These are phyloP conservation scores for Trachurus trachurus DNA, from an alignment of 2,797 vertebrate genomes.

Conservation along the genomic window DNA sequence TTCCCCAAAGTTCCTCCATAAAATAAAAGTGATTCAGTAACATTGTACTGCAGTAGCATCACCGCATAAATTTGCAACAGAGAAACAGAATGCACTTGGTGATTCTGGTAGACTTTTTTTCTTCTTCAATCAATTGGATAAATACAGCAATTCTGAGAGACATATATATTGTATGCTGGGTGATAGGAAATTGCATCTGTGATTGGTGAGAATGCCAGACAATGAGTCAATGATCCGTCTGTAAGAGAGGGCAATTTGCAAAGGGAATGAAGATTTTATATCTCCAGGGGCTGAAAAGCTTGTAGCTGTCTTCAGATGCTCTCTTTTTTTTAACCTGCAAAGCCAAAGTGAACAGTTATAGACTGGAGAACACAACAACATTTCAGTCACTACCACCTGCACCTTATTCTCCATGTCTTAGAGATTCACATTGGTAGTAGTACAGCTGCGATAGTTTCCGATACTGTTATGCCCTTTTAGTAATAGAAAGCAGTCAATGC, in stretches of 20 bases:
- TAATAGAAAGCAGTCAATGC: neutral
- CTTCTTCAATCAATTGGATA: constrained; percentile 25
- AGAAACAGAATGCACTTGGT: constrained; percentile 12
- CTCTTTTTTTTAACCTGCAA: constrained; percentile 9
- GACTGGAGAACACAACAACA: constrained; percentile 8
- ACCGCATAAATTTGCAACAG: constrained; percentile 14
- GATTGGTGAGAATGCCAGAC: constrained; percentile 21
- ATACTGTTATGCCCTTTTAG: neutral
- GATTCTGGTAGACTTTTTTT: constrained; percentile 2
- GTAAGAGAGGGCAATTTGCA: constrained; percentile 28
- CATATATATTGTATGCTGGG: constrained; percentile 13
- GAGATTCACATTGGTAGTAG: neutral
- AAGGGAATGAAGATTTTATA: constrained; percentile 36
- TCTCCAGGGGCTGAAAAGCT: neutral
- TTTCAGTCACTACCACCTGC: neutral
- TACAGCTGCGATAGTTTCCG: neutral
- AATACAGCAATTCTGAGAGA: constrained; percentile 44
- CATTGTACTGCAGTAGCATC: constrained; percentile 1
- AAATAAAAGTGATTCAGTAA: constrained; percentile 28
- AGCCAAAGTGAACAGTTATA: constrained; percentile 2
- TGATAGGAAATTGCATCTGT: constrained; percentile 47
- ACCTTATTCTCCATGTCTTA: neutral
- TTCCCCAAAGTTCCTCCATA: constrained; percentile 19
- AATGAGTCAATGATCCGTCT: constrained; percentile 42
- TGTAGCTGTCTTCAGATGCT: neutral